Evolutionary conservation across 2,113 vertebrate genomes (phyloP), one percentile per base, ranked within the genome.

Genomic region (Pachyramphus minor): DNA sequence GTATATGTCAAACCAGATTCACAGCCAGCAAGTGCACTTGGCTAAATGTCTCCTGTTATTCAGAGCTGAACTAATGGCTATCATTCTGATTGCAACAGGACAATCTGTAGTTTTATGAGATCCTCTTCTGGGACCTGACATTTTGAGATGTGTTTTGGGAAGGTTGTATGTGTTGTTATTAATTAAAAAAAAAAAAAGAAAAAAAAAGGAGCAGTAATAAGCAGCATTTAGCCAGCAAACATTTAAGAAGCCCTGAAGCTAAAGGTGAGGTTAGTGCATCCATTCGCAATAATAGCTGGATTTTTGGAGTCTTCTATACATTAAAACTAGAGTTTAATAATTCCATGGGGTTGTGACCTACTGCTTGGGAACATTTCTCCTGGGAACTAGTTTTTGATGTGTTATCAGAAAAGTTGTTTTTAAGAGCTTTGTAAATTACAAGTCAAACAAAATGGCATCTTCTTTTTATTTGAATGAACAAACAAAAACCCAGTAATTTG

Each of bases 31-130:
- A 90, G 76, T 59, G 47, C 1, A 2, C 39, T 84, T 82, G 69
- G 62, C 22, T 87, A 79, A 87, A 91, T 55, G 27, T 89, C 67
- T 94, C 75, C 47, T 84, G 62, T 90, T 95, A 94, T 24, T 92
- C 76, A 73, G 79, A 95, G 68, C 49, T 96, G 87, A 95, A 94
- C 82, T 93, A 88, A 94, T 76, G 58, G 73, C 53, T 78, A 45
- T 52, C 35, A 56, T 92, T 90, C 67, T 49, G 35, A 37, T 35
- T 71, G 59, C 50, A 85, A 84, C 37, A 73, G 73, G 80, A 53
- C 37, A 47, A 30, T 75, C 27, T 41, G 22, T n/a, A 83, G 62
- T 88, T 90, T 93, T 92, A 82, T 78, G 84, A 90, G 68, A 72
- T 56, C 33, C 39, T 85, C 63, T 96, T 77, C 73, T 78, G 66